Conservation (phyloP, 2,113 vertebrate species). For the Mugil cephalus region DNA sequence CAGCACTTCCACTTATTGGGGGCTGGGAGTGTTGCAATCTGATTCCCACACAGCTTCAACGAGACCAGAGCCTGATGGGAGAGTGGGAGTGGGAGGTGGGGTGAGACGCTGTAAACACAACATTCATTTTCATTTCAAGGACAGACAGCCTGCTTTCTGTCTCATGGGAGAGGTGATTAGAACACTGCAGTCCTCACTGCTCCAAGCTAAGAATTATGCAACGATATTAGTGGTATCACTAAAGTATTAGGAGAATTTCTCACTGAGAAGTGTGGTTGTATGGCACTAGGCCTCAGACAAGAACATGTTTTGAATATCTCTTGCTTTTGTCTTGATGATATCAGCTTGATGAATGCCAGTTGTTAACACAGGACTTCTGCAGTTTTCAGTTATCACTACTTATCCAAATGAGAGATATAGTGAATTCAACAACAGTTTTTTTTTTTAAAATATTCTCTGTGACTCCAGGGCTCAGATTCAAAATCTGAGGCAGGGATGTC, state of each 20-base stretch:
- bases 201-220: background rate
- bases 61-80: conserved; percentile 86
- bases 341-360: too few relatives aligned
- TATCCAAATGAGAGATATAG: too few relatives aligned
- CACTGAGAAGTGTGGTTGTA: too few relatives aligned
- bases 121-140: conserved; percentile 7
- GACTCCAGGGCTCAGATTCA: too few relatives aligned
- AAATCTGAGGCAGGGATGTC: too few relatives aligned
- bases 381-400: too few relatives aligned
- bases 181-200: background rate
- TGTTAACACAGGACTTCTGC: too few relatives aligned
- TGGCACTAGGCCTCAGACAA: too few relatives aligned
- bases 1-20: conserved; percentile 92
- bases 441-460: too few relatives aligned
- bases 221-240: background rate
- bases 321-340: too few relatives aligned
- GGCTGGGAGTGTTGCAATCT: conserved; percentile 85
- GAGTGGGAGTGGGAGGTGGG: background rate
- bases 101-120: conserved; percentile 18
- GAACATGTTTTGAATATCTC: too few relatives aligned
- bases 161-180: background rate
- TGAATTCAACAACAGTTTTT: too few relatives aligned
- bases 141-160: background rate
- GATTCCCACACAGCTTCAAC: conserved; percentile 91
- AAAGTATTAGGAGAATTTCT: background rate